Evolutionary conservation across 2,113 vertebrate species (phyloP).

Genomic region (Zosterops japonicus): DNA sequence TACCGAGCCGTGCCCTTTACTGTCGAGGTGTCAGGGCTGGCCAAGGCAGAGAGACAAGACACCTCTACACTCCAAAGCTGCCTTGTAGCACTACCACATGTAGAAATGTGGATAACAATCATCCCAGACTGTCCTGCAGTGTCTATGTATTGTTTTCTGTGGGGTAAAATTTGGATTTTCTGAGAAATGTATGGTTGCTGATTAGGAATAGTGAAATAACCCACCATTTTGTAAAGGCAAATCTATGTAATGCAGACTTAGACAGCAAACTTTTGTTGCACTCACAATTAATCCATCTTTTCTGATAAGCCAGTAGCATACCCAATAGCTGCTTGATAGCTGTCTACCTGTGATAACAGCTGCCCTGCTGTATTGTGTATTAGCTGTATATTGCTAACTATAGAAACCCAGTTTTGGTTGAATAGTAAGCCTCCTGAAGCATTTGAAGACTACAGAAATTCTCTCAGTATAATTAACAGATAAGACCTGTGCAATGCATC

Average conservation of each 20-base stretch:
- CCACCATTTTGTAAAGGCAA: neutral
- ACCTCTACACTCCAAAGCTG: neutral
- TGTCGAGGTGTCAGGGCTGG: too few relatives aligned
- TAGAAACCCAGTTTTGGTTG: neutral
- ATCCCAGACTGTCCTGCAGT: neutral
- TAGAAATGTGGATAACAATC: neutral
- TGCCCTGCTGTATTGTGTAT: neutral
- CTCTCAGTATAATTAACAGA: neutral
- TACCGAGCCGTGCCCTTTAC: too few relatives aligned
- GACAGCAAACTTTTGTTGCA: neutral
- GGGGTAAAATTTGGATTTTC: neutral
- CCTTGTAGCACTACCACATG: fast-evolving
- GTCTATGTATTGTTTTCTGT: neutral
- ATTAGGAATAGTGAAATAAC: neutral
- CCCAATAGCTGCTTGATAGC: neutral
- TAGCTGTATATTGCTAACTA: neutral
- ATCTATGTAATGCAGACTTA: neutral
- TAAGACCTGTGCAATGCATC: neutral
- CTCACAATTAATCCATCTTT: neutral
- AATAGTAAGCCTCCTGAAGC: neutral
- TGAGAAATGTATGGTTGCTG: neutral
- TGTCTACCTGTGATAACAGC: neutral
- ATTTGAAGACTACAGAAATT: neutral
- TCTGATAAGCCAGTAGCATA: neutral
- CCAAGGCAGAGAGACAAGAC: too few relatives aligned